A percentile compares a stretch with the other conserved stretches of the same genome.
Conservation (phyloP, 2,113 vertebrate genomes). For the Thermophis baileyi region DNA sequence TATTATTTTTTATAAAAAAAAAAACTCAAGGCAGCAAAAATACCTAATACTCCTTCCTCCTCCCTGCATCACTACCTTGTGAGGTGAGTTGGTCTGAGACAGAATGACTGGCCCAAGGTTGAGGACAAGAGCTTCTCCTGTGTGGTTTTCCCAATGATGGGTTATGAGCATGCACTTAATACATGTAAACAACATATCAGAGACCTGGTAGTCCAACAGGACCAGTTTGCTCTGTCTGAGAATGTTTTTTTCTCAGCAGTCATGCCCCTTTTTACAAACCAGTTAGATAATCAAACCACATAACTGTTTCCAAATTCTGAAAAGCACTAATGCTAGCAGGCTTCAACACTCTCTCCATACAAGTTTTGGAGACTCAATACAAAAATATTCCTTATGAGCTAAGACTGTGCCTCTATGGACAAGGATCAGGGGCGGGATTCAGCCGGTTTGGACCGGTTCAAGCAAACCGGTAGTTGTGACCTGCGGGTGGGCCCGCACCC, state of each 20-base stretch:
- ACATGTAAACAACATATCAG: neutral
- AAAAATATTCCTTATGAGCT: neutral
- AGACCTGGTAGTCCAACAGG: neutral
- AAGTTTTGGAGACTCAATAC: neutral
- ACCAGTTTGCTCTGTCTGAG: neutral
- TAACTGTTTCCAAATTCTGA: neutral
- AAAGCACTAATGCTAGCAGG: neutral
- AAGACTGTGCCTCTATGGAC: neutral
- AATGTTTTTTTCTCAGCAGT: neutral
- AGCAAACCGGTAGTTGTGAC: too few relatives aligned
- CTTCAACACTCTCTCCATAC: neutral
- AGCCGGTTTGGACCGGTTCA: too few relatives aligned
- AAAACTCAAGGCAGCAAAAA: neutral
- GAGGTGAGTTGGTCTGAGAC: neutral
- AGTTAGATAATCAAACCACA: neutral
- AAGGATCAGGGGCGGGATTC: neutral
- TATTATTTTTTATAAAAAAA: too few relatives aligned
- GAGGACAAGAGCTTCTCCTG: neutral
- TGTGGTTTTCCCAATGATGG: neutral
- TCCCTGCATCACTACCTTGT: neutral
- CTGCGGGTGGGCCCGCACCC: too few relatives aligned
- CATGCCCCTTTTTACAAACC: neutral
- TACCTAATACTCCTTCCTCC: neutral
- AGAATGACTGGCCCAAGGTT: neutral
- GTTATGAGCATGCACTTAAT: neutral